Evolutionary conservation across 64 coral and sea anemone species (phyloP).

Genomic region (Trachythela sp.): DNA sequence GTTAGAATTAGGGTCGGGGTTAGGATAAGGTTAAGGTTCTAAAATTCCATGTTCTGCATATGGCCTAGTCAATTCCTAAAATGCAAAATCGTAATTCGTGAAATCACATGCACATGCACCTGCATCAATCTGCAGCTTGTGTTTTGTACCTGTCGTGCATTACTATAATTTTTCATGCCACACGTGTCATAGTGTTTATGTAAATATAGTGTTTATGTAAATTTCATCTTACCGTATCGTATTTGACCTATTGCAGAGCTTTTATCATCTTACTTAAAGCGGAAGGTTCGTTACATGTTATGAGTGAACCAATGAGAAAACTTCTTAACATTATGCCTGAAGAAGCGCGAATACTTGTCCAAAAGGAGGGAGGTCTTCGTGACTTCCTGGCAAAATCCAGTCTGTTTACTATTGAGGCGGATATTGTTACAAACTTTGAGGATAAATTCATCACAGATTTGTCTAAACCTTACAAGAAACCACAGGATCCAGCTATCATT

Average conservation of each 20-base stretch:
- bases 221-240: background rate
- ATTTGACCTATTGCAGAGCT: background rate
- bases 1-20: too few relatives aligned
- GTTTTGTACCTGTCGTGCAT: background rate
- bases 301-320: background rate
- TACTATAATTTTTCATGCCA: background rate
- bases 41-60: too few relatives aligned
- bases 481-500: background rate
- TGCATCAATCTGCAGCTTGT: background rate
- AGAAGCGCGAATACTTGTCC: background rate
- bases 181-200: background rate
- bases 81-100: too few relatives aligned
- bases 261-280: slow-evolving; percentile 10
- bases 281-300: background rate
- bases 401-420: background rate
- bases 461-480: background rate
- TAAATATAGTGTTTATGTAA: too few relatives aligned
- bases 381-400: background rate
- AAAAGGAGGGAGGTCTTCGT: background rate
- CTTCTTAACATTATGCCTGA: background rate
- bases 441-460: background rate
- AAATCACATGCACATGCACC: too few relatives aligned
- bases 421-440: background rate
- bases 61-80: too few relatives aligned
- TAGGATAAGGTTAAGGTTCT: too few relatives aligned